Percentiles rank a stretch among this genome's conserved stretches.
Conservation (phyloP, 2,888 invertebrate genomes). For the Eupeodes latifasciatus region DNA sequence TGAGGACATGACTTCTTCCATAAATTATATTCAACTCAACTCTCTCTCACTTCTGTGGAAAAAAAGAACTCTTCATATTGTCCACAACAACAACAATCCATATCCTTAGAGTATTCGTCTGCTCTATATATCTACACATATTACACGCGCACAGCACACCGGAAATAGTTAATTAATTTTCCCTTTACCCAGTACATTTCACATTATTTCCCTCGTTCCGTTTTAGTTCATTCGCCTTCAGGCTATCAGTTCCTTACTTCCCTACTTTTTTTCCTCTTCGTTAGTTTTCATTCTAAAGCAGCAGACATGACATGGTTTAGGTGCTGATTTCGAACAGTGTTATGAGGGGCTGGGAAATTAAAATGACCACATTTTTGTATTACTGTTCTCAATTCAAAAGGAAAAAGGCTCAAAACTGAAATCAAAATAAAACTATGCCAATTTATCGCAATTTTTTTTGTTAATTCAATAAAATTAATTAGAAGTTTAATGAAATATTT, state of each 20-base stretch:
- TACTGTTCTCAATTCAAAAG: too few species aligned
- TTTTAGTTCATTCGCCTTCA: constrained; percentile 28
- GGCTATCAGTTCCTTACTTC: constrained; percentile 4
- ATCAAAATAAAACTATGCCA: too few species aligned
- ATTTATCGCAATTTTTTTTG: too few species aligned
- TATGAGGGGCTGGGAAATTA: background rate
- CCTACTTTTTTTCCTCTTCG: background rate
- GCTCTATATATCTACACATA: background rate
- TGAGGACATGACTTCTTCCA: constrained; percentile 50
- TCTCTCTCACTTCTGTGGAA: background rate
- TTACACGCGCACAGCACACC: constrained; percentile 12
- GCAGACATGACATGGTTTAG: background rate
- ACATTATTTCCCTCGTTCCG: constrained; percentile 5
- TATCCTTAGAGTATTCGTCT: background rate
- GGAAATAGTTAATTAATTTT: constrained; percentile 70
- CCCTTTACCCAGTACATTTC: constrained; percentile 57
- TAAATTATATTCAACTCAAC: constrained; percentile 47
- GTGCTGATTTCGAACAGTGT: background rate
- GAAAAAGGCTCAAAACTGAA: too few species aligned
- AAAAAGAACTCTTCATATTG: constrained; percentile 31
- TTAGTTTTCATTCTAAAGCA: background rate
- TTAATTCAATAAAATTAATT: too few species aligned
- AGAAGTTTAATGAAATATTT: background rate
- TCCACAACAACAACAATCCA: background rate
- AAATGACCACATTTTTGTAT: background rate